Conservation (phyloP, 1,140 invertebrate species). For the Probaryconus sp. region DNA sequence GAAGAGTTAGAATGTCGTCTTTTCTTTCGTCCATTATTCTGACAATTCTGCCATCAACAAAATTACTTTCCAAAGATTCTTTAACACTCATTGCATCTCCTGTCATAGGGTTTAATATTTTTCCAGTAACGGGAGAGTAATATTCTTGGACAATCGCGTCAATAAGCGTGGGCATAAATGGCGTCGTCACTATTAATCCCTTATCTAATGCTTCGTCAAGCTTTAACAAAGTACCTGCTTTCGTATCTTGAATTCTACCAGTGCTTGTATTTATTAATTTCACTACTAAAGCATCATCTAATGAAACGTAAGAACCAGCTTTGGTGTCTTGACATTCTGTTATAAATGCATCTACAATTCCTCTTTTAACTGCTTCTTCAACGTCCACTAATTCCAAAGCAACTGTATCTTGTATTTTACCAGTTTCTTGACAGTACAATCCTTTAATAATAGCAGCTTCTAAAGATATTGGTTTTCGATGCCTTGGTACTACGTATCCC, state of each 20-base stretch:
- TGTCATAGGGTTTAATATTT: conserved; percentile 88
- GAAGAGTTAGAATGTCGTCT: conserved; percentile 82
- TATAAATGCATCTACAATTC: conserved; percentile 89
- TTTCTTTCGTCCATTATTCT: conserved; percentile 86
- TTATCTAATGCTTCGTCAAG: conserved; percentile 84
- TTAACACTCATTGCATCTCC: conserved; percentile 85
- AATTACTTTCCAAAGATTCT: conserved; percentile 84
- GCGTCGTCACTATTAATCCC: conserved; percentile 84
- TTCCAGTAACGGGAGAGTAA: conserved; percentile 86
- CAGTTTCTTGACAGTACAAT: conserved; percentile 84
- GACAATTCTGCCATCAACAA: conserved; percentile 84
- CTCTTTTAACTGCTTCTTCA: conserved; percentile 86
- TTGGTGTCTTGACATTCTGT: conserved; percentile 89
- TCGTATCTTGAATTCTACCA: conserved; percentile 84
- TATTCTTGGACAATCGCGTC: conserved; percentile 89
- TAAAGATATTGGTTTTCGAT: conserved; percentile 85
- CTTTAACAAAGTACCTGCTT: conserved; percentile 82
- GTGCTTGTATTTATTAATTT: conserved; percentile 84
- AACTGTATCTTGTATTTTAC: conserved; percentile 83
- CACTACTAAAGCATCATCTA: conserved; percentile 83
- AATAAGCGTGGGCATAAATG: conserved; percentile 84
- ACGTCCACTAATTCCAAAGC: conserved; percentile 83
- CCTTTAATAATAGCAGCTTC: conserved; percentile 85
- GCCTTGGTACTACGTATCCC: conserved; percentile 83
- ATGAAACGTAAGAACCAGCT: conserved; percentile 83